Conservation (phyloP, 2,888 invertebrate genomes). For the Habrosyne pyritoides region DNA sequence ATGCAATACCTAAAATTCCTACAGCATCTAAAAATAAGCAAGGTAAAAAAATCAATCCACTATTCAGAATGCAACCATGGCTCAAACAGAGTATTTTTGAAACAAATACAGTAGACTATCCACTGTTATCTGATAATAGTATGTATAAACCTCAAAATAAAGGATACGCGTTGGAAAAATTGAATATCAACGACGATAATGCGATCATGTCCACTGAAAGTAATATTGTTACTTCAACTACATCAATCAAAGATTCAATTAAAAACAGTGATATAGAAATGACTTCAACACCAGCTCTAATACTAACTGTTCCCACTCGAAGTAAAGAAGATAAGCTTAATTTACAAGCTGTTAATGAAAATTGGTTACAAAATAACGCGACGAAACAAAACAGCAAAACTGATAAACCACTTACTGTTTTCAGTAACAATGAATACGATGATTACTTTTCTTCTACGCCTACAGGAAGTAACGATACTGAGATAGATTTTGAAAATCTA, state of each 20-base stretch:
- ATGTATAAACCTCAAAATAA: neutral
- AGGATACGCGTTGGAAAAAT: neutral
- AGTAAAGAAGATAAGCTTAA: neutral
- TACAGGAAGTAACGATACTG: neutral
- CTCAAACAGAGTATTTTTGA: neutral
- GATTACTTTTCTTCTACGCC: slow-evolving; percentile 23
- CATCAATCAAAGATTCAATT: neutral
- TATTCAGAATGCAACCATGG: neutral
- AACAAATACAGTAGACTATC: neutral
- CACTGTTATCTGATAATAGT: neutral
- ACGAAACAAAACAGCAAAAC: neutral
- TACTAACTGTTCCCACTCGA: no score
- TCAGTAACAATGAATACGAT: slow-evolving; percentile 30
- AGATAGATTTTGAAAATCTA: slow-evolving; percentile 21
- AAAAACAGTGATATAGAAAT: slow-evolving; percentile 3
- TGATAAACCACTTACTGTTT: slow-evolving; percentile 14
- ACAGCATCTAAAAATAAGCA: neutral
- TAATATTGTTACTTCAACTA: neutral
- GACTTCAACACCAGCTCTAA: no score
- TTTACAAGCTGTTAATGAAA: neutral
- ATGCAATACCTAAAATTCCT: neutral
- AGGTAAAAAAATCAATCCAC: neutral
- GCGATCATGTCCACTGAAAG: neutral
- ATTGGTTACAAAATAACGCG: neutral
- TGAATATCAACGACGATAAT: neutral